These are phyloP conservation scores for Drosophila orosa DNA, from an alignment of 1,140 invertebrate genomes.

Conservation along the genomic window DNA sequence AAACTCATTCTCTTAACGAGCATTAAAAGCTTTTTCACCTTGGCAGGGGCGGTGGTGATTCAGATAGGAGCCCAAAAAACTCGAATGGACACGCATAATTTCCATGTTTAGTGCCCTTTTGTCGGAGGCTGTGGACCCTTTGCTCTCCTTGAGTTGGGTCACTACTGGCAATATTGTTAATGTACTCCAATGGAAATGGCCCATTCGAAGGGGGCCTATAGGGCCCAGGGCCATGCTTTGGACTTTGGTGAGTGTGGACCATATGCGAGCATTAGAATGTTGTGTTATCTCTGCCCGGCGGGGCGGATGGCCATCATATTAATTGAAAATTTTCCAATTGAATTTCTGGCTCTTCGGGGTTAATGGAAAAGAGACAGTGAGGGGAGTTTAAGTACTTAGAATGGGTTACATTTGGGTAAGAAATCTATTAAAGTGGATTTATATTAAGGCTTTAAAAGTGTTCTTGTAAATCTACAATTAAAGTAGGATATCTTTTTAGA, in stretches of 20 bases:
- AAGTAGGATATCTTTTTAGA: no score
- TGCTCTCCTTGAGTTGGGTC: constrained; percentile 36
- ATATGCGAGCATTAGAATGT: constrained; percentile 59
- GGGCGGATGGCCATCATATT: constrained; percentile 53
- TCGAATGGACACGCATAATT: constrained; percentile 69
- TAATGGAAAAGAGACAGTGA: constrained; percentile 1
- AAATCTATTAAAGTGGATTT: background rate
- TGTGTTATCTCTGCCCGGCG: constrained; percentile 26
- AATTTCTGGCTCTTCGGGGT: constrained; percentile 1
- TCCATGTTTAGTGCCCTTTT: constrained; percentile 70
- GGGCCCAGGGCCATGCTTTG: constrained; percentile 1
- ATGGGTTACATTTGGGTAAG: background rate
- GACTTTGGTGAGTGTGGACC: constrained; percentile 25
- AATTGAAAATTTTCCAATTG: constrained; percentile 56
- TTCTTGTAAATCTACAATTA: background rate
- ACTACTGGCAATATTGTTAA: constrained; percentile 71
- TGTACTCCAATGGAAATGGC: constrained; percentile 74
- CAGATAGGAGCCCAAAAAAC: constrained; percentile 3
- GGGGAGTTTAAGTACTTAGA: background rate
- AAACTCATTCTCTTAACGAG: constrained; percentile 53
- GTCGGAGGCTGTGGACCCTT: constrained; percentile 36
- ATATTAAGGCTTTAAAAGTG: background rate
- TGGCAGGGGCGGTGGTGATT: constrained; percentile 20
- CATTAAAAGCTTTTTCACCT: constrained; percentile 79
- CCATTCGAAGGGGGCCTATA: constrained; percentile 28